Conservation (phyloP, 2,888 invertebrate species). For the Allacma fusca region DNA sequence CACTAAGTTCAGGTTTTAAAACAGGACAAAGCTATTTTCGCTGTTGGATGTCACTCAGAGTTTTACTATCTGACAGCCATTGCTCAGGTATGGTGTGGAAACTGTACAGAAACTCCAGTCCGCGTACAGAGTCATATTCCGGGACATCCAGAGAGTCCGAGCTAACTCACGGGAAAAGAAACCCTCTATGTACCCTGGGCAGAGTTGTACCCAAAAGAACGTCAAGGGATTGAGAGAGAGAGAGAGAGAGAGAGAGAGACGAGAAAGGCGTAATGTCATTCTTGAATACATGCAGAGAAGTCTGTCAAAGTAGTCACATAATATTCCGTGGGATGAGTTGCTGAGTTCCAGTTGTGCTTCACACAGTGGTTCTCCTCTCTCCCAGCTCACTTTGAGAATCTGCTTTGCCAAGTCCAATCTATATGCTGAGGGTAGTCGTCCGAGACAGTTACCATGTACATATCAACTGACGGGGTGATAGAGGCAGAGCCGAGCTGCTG, state of each 20-base stretch:
- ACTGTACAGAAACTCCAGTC: background rate
- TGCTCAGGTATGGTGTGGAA: background rate
- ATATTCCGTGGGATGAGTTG: too few species aligned
- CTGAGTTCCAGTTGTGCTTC: too few species aligned
- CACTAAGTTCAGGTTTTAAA: conserved; percentile 1
- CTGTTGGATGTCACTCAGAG: conserved; percentile 1
- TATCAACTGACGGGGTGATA: too few species aligned
- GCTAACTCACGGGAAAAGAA: too few species aligned
- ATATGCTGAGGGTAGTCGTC: too few species aligned
- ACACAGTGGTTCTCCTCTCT: too few species aligned
- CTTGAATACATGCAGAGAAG: background rate
- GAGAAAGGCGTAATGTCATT: background rate
- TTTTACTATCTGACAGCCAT: conserved; percentile 13
- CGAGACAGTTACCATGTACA: too few species aligned
- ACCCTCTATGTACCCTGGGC: too few species aligned
- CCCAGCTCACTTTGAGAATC: too few species aligned
- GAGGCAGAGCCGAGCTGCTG: too few species aligned
- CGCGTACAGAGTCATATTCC: background rate
- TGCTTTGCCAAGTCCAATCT: too few species aligned
- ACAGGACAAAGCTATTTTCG: background rate
- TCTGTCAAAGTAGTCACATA: conserved; percentile 4
- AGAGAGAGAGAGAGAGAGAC: background rate
- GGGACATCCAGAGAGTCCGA: too few species aligned
- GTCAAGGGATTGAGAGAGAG: background rate
- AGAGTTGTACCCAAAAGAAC: background rate